phyloP scores from a whole-genome alignment of 1,140 invertebrate species.

The Procambarus virginalis region DNA sequence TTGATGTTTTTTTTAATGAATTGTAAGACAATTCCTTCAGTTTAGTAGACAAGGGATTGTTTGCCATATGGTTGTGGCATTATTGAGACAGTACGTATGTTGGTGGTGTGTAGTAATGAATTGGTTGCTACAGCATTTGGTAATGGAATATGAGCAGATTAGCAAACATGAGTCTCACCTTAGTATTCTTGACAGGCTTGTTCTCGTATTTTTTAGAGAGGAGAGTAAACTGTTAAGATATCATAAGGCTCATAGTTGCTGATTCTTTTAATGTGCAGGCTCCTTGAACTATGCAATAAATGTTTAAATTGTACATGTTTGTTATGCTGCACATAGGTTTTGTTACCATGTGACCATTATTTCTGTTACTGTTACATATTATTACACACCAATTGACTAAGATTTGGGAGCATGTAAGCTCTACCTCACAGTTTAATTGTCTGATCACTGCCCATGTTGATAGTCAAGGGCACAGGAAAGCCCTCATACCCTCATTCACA shows the following conservation, averaged over 20 bases:
- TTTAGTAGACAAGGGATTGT: slow-evolving; percentile 2
- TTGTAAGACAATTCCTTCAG: slow-evolving; percentile 19
- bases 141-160: slow-evolving; percentile 12
- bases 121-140: slow-evolving; percentile 10
- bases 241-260: slow-evolving; percentile 16
- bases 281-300: slow-evolving; percentile 57
- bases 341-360: slow-evolving; percentile 40
- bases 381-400: slow-evolving; percentile 15
- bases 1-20: background rate
- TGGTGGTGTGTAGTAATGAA: slow-evolving; percentile 33
- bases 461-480: slow-evolving; percentile 65
- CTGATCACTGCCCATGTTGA: slow-evolving; percentile 65
- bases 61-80: slow-evolving; percentile 44
- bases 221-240: background rate
- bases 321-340: slow-evolving; percentile 21
- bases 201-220: slow-evolving; percentile 29
- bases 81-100: slow-evolving; percentile 16
- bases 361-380: slow-evolving; percentile 35
- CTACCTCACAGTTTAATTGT: slow-evolving; percentile 56
- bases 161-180: slow-evolving; percentile 11
- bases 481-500: slow-evolving; percentile 21
- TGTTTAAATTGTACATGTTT: slow-evolving; percentile 12
- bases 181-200: background rate
- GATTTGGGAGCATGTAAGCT: slow-evolving; percentile 53
- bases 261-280: slow-evolving; percentile 28